Base-by-base conservation (phyloP, 2,888 invertebrate genomes). In the Trilocha varians region DNA sequence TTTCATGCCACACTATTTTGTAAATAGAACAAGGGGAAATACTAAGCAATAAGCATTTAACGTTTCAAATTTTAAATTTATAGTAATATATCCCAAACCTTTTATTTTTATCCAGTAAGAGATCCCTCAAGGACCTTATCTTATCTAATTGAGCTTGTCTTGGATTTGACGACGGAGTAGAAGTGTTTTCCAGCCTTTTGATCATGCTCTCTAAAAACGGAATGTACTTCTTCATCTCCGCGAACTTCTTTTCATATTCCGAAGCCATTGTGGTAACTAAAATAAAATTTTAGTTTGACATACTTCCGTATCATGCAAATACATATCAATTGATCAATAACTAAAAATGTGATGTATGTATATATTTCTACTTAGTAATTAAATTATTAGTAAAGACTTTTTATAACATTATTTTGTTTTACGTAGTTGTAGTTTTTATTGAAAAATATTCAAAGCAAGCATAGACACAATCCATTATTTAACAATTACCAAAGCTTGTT, bases 121-220 rank as follows among this genome's bases (percentile, higher is more conserved):
- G 87, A 45, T 87, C 86, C 62, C 89, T 85, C 13, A 91, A 70
- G 11, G 90, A 88, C 52, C 88, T 85, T 60, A 91, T 89, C 71
- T 91, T 91, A 60, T 86, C 83, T 17, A 90, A 76, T 55, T 90
- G 90, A 3, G 88, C 87, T 59, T 88, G 88, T 16, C 90, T 78
- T 41, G 87, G 86, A 45, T 85, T 85, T 17, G 65, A 57, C 42
- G 87, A 78, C 15, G 71, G 60, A 13, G 70, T 58, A 44, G 59
- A 68, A 13, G 85, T 83, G 52, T 78, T 88, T 61, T 90, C 89
- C 54, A 91, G 71, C 59, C 89, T 87, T 37, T 78, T 77, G 59
- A 92, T 92, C 86, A 93, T 90, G 52, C 80, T 88, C 61, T 90
- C 89, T 67, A 93, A 70, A 64, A 92, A 92, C n/a, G 93, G 92